These are phyloP conservation scores for Andricus quercusramuli DNA, from an alignment of 2,888 invertebrate genomes.

Conservation along the genomic window DNA sequence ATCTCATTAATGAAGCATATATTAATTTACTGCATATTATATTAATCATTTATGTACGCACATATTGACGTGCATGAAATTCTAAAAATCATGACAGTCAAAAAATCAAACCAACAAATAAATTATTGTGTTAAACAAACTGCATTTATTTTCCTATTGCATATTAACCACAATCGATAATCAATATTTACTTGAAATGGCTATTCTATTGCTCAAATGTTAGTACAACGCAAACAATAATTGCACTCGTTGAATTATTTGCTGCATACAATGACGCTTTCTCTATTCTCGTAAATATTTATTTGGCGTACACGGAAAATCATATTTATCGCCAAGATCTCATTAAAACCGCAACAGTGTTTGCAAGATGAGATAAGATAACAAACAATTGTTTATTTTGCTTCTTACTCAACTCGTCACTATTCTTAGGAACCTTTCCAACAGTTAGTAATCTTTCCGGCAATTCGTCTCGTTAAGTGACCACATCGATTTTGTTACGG, in stretches of 20 bases:
- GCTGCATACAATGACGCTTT: background rate
- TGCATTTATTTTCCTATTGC: too few species aligned
- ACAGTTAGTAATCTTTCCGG: constrained; percentile 4
- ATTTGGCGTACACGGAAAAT: background rate
- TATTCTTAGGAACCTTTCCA: background rate
- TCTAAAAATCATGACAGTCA: background rate
- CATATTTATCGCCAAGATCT: background rate
- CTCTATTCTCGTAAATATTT: background rate
- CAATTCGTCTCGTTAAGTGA: background rate
- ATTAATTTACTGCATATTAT: background rate
- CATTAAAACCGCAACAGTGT: background rate
- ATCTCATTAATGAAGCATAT: too few species aligned
- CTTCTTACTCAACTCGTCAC: constrained; percentile 13
- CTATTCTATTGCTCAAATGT: background rate
- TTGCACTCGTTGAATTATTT: background rate
- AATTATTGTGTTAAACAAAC: background rate
- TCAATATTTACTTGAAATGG: background rate
- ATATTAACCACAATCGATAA: background rate
- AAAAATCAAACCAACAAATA: background rate
- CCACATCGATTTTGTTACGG: background rate
- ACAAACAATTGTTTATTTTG: constrained; percentile 16
- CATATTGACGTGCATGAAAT: background rate
- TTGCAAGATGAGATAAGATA: background rate
- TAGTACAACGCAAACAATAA: background rate
- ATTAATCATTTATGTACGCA: background rate